These are phyloP conservation scores for Pipistrellus kuhlii DNA, from an alignment of 2,797 vertebrate genomes.

Conservation along the genomic window DNA sequence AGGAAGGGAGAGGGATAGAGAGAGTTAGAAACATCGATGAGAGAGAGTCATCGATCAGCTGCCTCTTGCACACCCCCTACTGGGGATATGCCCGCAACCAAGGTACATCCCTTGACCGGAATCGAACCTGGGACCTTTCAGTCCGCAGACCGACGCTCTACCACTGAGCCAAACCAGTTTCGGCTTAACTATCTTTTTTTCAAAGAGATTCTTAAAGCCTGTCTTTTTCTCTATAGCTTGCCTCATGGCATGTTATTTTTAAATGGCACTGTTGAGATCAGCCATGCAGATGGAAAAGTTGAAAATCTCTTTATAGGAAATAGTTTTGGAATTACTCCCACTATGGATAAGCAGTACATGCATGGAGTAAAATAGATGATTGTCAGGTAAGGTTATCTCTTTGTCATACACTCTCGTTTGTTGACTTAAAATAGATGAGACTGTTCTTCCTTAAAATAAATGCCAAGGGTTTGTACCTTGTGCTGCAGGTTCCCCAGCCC, in stretches of 20 bases:
- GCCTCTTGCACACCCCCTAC: too few relatives aligned
- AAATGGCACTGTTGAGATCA: constrained; percentile 96
- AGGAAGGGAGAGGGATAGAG: too few relatives aligned
- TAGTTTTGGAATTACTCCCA: constrained; percentile 96
- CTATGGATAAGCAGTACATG: constrained; percentile 96
- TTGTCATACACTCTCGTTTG: neutral
- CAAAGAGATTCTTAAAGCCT: neutral
- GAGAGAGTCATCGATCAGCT: too few relatives aligned
- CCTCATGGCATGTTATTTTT: constrained; percentile 98
- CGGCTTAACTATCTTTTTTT: neutral
- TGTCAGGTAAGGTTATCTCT: constrained; percentile 92
- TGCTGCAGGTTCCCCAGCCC: too few relatives aligned
- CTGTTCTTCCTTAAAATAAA: constrained; percentile 58
- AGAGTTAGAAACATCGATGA: too few relatives aligned
- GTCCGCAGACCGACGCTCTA: too few relatives aligned
- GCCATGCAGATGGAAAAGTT: constrained; percentile 90
- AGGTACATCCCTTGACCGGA: too few relatives aligned
- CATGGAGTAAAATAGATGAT: constrained; percentile 96
- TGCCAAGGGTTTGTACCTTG: too few relatives aligned
- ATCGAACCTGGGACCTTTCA: too few relatives aligned
- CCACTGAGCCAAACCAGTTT: too few relatives aligned
- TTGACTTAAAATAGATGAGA: constrained; percentile 36
- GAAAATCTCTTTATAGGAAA: constrained; percentile 99
- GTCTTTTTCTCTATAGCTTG: constrained; percentile 89
- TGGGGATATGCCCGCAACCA: too few relatives aligned